Percentiles rank a stretch among this genome's conserved stretches.
Conservation (phyloP, 2,113 vertebrate genomes). For the Chascanopsetta lugubris region DNA sequence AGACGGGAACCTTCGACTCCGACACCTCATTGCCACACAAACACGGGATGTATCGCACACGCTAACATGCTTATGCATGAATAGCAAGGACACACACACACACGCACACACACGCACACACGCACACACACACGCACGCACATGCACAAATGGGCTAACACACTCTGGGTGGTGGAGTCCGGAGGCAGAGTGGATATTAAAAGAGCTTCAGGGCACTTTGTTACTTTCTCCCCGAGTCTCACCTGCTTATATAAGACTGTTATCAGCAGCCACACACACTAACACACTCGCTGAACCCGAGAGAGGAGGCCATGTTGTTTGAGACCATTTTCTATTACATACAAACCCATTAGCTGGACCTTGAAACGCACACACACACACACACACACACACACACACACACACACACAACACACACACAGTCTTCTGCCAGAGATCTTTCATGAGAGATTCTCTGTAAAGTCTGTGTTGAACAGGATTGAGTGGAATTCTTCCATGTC, state of each 20-base stretch:
- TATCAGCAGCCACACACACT: slow-evolving; percentile 45
- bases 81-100: not conserved
- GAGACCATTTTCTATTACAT: slow-evolving; percentile 26
- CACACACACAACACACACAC: not conserved
- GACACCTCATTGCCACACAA: slow-evolving; percentile 39
- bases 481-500: not conserved
- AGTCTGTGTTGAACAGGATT: slow-evolving; percentile 11
- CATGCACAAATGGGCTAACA: not conserved
- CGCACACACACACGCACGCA: not conserved
- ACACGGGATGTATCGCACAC: slow-evolving; percentile 17
- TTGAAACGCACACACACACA: slow-evolving; percentile 18
- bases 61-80: slow-evolving; percentile 8
- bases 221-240: slow-evolving; percentile 47
- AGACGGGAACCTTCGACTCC: slow-evolving; percentile 39
- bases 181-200: slow-evolving; percentile 45
- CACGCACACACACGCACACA: not conserved
- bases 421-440: slow-evolving; percentile 9
- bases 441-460: slow-evolving; percentile 21
- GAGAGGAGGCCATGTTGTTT: slow-evolving; percentile 45
- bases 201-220: slow-evolving; percentile 51
- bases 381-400: slow-evolving; percentile 19
- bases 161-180: slow-evolving; percentile 3
- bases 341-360: slow-evolving; percentile 40
- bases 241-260: slow-evolving; percentile 68
- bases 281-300: slow-evolving; percentile 17